Conservation (phyloP, 2,797 vertebrate genomes). For the Cuniculus paca region DNA sequence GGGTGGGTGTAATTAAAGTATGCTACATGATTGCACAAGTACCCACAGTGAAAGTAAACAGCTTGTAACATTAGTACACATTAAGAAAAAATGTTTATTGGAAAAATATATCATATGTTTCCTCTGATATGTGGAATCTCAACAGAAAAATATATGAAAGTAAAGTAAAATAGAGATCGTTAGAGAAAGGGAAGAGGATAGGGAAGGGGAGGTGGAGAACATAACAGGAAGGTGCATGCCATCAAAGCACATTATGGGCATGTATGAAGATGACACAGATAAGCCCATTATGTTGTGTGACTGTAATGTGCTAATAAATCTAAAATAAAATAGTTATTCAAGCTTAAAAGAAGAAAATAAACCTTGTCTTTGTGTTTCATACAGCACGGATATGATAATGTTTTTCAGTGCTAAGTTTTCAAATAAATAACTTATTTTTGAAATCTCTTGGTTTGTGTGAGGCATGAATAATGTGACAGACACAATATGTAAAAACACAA, state of each 20-base stretch:
- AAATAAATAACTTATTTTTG: neutral
- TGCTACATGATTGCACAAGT: too few relatives aligned
- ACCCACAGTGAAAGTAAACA: too few relatives aligned
- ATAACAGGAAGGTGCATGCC: neutral
- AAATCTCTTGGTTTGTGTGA: neutral
- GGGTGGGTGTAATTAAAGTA: too few relatives aligned
- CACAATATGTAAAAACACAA: neutral
- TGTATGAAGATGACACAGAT: neutral
- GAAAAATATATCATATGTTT: too few relatives aligned
- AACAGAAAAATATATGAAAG: too few relatives aligned
- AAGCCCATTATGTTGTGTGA: neutral
- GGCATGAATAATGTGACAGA: neutral
- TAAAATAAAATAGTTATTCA: neutral
- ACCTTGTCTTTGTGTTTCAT: neutral
- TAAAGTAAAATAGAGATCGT: neutral
- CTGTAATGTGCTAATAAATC: neutral
- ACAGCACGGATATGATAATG: neutral
- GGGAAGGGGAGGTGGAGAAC: too few relatives aligned
- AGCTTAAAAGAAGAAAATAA: neutral
- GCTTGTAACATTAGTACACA: too few relatives aligned
- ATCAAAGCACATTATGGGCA: neutral
- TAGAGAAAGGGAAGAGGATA: neutral
- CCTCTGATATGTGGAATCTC: too few relatives aligned
- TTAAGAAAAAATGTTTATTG: too few relatives aligned
- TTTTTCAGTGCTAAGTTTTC: neutral